A percentile compares a stretch with the other conserved stretches of the same genome.
Conservation (phyloP, 2,888 invertebrate genomes). For the Drosophila koepferae region DNA sequence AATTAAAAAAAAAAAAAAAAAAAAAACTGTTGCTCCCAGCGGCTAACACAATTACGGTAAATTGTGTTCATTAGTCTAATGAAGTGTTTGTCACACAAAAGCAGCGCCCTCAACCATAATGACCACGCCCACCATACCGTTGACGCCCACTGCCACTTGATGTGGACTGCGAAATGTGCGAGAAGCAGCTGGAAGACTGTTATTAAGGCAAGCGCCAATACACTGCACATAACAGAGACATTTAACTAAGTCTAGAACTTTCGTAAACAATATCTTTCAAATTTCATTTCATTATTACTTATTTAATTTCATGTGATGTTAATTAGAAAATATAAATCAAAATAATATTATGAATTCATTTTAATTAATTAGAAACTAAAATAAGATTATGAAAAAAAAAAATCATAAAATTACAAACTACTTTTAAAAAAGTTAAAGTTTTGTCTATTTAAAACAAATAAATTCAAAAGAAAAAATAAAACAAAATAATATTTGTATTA, state of each 20-base stretch:
- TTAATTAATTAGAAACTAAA: too few species aligned
- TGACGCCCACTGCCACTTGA: not conserved
- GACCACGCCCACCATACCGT: constrained; percentile 16
- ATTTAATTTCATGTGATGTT: not conserved
- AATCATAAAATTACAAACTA: not conserved
- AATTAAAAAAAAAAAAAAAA: not conserved
- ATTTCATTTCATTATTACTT: not conserved
- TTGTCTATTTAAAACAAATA: too few species aligned
- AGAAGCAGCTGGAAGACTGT: constrained; percentile 6
- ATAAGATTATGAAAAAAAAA: not conserved
- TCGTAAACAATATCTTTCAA: not conserved
- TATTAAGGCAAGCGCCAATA: constrained; percentile 23
- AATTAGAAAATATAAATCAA: too few species aligned
- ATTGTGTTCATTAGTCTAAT: constrained; percentile 80
- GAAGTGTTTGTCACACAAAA: constrained; percentile 67
- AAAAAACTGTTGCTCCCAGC: constrained; percentile 43
- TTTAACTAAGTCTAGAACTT: not conserved
- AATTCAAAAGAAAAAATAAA: not conserved
- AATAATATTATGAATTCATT: too few species aligned
- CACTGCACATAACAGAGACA: constrained; percentile 3
- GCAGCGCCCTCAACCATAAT: constrained; percentile 16
- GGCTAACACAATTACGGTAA: constrained; percentile 60
- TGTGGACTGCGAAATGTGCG: not conserved
- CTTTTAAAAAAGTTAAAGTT: too few species aligned
- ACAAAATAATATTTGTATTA: not conserved